Evolutionary conservation across 2,113 vertebrate species (phyloP), one percentile per base, ranked within the genome.

Genomic region (Ammodytes dubius): DNA sequence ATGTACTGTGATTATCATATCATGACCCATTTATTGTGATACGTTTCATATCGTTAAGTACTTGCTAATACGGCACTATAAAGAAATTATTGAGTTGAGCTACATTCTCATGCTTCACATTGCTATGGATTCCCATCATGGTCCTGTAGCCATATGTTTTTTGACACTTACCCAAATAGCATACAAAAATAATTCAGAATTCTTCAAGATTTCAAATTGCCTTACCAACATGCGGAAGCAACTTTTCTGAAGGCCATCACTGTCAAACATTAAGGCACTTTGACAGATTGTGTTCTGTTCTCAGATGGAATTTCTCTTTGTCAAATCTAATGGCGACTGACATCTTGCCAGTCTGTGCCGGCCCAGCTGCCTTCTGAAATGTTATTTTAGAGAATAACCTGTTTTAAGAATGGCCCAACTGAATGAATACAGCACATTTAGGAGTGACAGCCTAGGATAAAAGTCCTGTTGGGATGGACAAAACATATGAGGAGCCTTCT

Each of bases 401-500:
- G 6, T 76, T 74, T 71, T 46, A 39, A 37, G 27, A 78, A 61
- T 37, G 42, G 58, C 69, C 46, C 43, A 39, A 40, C 60, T 65
- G 67, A 82, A 74, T 81, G 68, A 74, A 75, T 57, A 19, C 46
- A 71, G 66, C 54, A 71, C 54, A 71, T 85, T 83, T 71, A 74
- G 74, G 81, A 72, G 17, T 78, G 82, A 81, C 73, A 72, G 59
- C 71, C 19, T 50, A 37, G 9, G 76, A 43, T 70, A 73, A 79
- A 88, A 81, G 45, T 42, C 12, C 53, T 68, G 39, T 47, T 35
- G 15, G 67, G 73, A 88, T 92, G 78, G 77, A 86, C 50, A 88
- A 86, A 89, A 85, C 86, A 89, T 82, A 88, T 89, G 87, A 77
- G 56, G 5, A 58, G 11, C 14, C 56, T 80, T 14, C 47, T 43